Evolutionary conservation across 1,140 invertebrate genomes (phyloP), one percentile per base, ranked within the genome.

Genomic region (Dinoponera quadriceps): DNA sequence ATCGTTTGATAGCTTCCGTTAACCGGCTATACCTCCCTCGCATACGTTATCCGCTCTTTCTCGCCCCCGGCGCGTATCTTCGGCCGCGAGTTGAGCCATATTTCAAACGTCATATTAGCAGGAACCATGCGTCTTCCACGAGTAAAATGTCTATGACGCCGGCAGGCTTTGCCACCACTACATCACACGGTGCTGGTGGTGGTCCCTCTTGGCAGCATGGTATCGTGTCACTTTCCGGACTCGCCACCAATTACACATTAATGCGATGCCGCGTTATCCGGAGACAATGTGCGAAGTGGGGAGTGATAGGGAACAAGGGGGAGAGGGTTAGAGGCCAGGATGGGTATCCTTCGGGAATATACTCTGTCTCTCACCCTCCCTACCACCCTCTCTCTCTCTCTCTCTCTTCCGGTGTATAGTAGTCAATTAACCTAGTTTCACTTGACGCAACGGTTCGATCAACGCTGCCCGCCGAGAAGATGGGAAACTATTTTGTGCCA

Each of bases 61-160:
- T 51, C 75, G 72, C 74, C 85, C 51, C 48, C 74, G 49, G 54
- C 68, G 71, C 74, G 60, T 81, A 82, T 77, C 89, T 87, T 84
- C 81, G 84, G 68, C 77, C 82, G 85, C 84, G 86, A 91, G 89
- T 91, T 82, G 85, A 90, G 85, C 89, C 90, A 92, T 92, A 92
- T 92, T 92, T 92, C 91, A 92, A 90, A 92, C 66, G 91, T 92
- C 91, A 92, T 92, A 92, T 92, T 92, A 92, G 91, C 91, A 85
- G 89, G 60, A 87, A 89, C 91, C 89, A 92, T 92, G 91, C 91
- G 87, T 92, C 91, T 91, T 91, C 89, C 90, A 86, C 81, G 89
- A 83, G 89, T 89, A 91, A 91, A 91, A 92, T 91, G 86, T 91
- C 91, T 90, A 89, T 91, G 90, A 81, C 89, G 66, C 63, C 84